phyloP scores from a whole-genome alignment of 2,888 invertebrate species.

The Chalcosyrphus nemorum region DNA sequence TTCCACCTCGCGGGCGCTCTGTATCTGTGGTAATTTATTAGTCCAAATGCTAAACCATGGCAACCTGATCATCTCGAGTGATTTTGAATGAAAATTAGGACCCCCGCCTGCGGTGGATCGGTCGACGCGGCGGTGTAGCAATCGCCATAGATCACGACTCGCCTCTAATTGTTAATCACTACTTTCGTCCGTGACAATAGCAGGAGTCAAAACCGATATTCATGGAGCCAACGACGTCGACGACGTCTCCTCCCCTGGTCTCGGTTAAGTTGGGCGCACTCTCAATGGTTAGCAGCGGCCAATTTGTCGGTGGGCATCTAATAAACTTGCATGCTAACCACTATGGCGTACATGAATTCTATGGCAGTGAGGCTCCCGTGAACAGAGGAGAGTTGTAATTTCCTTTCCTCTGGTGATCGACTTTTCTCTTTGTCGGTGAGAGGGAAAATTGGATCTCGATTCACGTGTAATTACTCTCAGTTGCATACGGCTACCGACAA shows the following conservation, averaged over 20 bases:
- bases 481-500: conserved; percentile 35
- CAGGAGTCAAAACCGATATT: conserved; percentile 50
- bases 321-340: conserved; percentile 37
- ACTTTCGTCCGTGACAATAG: conserved; percentile 61
- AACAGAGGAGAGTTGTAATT: conserved; percentile 37
- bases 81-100: conserved; percentile 36
- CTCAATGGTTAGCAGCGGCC: conserved; percentile 1
- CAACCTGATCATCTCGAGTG: conserved; percentile 37
- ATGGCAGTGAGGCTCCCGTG: conserved; percentile 26
- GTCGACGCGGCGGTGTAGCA: conserved; percentile 58
- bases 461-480: conserved; percentile 55
- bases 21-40: conserved; percentile 46
- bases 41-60: conserved; percentile 38
- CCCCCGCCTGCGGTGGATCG: conserved; percentile 25
- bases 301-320: conserved; percentile 59
- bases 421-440: conserved; percentile 62
- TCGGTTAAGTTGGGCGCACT: conserved; percentile 10
- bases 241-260: conserved; percentile 8
- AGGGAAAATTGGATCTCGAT: conserved; percentile 46
- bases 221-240: not conserved
- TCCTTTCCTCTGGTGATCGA: conserved; percentile 44
- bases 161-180: conserved; percentile 67
- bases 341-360: conserved; percentile 17
- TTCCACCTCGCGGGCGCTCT: not conserved
- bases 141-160: conserved; percentile 69